Conservation (phyloP, 2,797 vertebrate genomes). For the Staurois parvus region DNA sequence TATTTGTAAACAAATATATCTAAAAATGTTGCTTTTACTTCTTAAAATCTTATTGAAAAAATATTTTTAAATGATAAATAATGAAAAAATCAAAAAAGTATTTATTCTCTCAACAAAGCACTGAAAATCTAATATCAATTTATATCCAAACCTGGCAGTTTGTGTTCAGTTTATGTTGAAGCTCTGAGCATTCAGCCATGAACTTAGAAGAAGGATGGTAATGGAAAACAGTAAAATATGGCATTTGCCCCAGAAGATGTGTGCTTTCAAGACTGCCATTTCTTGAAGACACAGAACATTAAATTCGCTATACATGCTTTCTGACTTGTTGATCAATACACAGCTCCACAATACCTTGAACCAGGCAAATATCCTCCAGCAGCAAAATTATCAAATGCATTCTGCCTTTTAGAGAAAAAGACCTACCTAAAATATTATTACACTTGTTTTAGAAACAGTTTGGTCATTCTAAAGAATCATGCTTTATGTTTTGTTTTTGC, state of each 20-base stretch:
- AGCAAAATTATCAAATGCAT: neutral
- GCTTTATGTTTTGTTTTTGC: neutral
- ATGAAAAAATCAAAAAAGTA: neutral
- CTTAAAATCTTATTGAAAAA: no score
- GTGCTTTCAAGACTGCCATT: constrained; percentile 12
- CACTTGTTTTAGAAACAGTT: neutral
- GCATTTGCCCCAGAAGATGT: constrained; percentile 38
- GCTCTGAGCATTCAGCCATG: constrained; percentile 36
- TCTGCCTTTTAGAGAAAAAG: neutral
- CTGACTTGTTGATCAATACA: constrained; percentile 31
- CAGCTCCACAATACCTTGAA: neutral
- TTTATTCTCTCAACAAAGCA: neutral
- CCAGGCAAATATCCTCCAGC: neutral
- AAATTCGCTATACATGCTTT: constrained; percentile 25
- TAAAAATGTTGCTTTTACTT: no score
- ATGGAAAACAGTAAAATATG: constrained; percentile 50
- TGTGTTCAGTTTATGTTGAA: neutral
- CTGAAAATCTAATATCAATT: constrained; percentile 7
- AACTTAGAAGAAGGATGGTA: constrained; percentile 16
- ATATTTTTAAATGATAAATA: no score
- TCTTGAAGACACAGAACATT: constrained; percentile 43
- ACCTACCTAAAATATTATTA: neutral
- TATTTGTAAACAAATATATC: no score
- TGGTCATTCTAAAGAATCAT: neutral
- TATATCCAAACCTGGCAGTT: constrained; percentile 12